Conservation (phyloP, 2,888 invertebrate genomes). For the Macropis europaea region DNA sequence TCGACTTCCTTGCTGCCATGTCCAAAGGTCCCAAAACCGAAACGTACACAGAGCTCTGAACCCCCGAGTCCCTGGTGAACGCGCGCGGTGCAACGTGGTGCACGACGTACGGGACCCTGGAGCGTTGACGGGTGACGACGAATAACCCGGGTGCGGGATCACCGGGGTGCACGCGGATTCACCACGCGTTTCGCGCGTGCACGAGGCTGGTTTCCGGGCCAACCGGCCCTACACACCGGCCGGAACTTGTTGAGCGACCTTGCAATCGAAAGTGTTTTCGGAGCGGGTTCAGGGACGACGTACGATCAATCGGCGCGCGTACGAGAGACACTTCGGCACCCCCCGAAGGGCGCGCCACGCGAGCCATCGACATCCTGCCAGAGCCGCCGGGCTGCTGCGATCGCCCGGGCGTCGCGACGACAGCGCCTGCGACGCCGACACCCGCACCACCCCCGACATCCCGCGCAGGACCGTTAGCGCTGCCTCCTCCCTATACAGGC, state of each 20-base stretch:
- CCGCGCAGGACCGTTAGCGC: conserved; percentile 39
- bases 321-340: conserved; percentile 66
- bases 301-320: conserved; percentile 58
- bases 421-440: conserved; percentile 69
- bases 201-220: background rate
- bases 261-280: conserved; percentile 36
- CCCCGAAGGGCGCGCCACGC: conserved; percentile 74
- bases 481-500: no score
- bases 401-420: conserved; percentile 77
- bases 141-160: no score
- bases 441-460: conserved; percentile 45
- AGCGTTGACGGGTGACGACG: no score
- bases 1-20: conserved; percentile 52
- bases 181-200: background rate
- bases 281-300: conserved; percentile 41
- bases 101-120: no score
- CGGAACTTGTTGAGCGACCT: conserved; percentile 57
- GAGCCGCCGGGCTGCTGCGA: conserved; percentile 73
- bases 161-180: background rate
- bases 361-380: conserved; percentile 76
- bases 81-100: conserved; percentile 20
- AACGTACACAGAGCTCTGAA: conserved; percentile 16
- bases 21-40: conserved; percentile 27
- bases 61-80: conserved; percentile 51
- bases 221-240: background rate